phyloP scores from a whole-genome alignment of 2,113 vertebrate species.

The Dipodomys ordii region DNA sequence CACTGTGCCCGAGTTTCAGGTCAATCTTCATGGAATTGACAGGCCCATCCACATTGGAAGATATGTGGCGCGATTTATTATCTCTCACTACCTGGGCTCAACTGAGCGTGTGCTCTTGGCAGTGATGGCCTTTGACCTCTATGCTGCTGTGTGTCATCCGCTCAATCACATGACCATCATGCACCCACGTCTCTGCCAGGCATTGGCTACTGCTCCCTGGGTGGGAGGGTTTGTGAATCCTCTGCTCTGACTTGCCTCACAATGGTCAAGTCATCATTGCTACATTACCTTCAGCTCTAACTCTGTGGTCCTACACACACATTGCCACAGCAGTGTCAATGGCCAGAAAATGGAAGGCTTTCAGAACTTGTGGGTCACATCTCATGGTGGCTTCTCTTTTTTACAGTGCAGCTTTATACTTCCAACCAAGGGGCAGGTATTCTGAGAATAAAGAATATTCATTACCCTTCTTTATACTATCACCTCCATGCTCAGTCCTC shows the following conservation, averaged over 20 bases:
- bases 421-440: conserved; percentile 13
- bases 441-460: conserved; percentile 40
- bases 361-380: conserved; percentile 65
- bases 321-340: conserved; percentile 16
- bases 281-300: conserved; percentile 7
- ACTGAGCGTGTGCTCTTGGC: conserved; percentile 56
- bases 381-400: conserved; percentile 54
- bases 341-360: conserved; percentile 38
- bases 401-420: conserved; percentile 61
- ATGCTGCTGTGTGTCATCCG: background rate
- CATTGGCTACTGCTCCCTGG: conserved; percentile 29
- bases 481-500: conserved; percentile 65
- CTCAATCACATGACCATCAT: conserved; percentile 31
- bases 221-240: conserved; percentile 50
- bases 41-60: conserved; percentile 41
- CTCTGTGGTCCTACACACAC: conserved; percentile 41
- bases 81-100: background rate
- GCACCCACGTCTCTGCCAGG: conserved; percentile 22
- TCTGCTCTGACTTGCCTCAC: conserved; percentile 48
- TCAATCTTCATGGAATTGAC: background rate
- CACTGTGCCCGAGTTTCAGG: conserved; percentile 47
- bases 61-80: conserved; percentile 26
- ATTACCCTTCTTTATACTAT: conserved; percentile 64
- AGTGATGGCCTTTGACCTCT: conserved; percentile 48
- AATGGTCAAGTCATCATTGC: conserved; percentile 45